Base-by-base conservation (phyloP, 1,140 invertebrate species). In the Charaxes varanes region DNA sequence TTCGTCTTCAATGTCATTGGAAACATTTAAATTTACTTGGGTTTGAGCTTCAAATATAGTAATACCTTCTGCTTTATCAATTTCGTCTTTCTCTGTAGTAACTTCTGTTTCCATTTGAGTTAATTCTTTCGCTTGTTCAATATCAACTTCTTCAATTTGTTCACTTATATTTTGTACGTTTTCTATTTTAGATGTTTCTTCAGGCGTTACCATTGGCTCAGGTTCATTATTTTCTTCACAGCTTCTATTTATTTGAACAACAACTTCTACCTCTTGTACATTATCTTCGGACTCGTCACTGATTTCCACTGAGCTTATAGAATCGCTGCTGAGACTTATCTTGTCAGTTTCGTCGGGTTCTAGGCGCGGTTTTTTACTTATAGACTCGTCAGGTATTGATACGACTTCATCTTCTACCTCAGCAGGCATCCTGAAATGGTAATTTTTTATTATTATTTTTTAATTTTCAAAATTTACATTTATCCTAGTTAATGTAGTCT, bases 321-420 rank as follows among this genome's bases (percentile, higher is more conserved):
- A 70, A 8, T 61, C 62, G 41, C 72, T 74, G 41, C 70, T 77
- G 3, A 76, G 12, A 37, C 72, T 76, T 17, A 79, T 76, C 32
- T 63, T 61, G 13, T 77, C 68, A 14, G 26, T 10, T 6, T 52
- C 41, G 6, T 68, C 44, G 23, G 46, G 24, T 6, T 63, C 52
- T 14, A 69, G 6, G 3, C 70, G 56, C 15, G 47, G 37, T 32
- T 58, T 77, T 24, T 82, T 82, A 7, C 19, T 52, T 11, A 34
- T 19, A 1, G 76, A 73, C 42, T 72, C 78, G 43, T 78, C 76
- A 13, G 43, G 26, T 51, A 74, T 64, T 32, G 47, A 45, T 23
- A 66, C 66, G 7, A 74, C 42, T 16, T 66, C 50, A n/a, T 56
- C 47, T 28, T 48, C 32, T n/a, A 19, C 19, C 2, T 37, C 26